These are phyloP conservation scores for Danionella dracula DNA, from an alignment of 2,797 vertebrate genomes.

Conservation along the genomic window DNA sequence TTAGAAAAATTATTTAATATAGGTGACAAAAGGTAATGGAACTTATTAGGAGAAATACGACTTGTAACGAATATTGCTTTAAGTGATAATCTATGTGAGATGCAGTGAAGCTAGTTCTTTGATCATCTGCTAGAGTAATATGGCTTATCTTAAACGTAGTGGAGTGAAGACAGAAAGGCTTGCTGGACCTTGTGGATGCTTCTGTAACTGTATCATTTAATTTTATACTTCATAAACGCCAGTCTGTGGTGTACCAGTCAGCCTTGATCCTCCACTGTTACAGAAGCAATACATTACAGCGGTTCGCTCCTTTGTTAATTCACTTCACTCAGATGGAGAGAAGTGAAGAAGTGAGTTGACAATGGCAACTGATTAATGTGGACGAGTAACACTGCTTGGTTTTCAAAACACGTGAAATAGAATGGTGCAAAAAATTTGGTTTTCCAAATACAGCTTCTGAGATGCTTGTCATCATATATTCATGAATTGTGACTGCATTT, in stretches of 20 bases:
- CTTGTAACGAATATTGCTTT: not conserved
- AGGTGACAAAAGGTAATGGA: no score
- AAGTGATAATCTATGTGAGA: not conserved
- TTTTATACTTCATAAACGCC: slow-evolving; percentile 75
- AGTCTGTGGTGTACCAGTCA: slow-evolving; percentile 65
- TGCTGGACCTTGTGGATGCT: slow-evolving; percentile 56
- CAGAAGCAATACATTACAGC: slow-evolving; percentile 65
- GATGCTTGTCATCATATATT: slow-evolving; percentile 22
- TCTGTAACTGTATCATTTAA: slow-evolving; percentile 66
- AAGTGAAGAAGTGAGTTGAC: slow-evolving; percentile 35
- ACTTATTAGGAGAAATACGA: not conserved
- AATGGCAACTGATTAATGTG: slow-evolving; percentile 61
- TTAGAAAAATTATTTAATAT: not conserved
- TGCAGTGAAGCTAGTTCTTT: not conserved
- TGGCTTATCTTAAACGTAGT: slow-evolving; percentile 46
- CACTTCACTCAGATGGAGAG: slow-evolving; percentile 54
- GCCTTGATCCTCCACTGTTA: slow-evolving; percentile 56
- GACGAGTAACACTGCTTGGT: slow-evolving; percentile 50
- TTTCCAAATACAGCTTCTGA: slow-evolving; percentile 29
- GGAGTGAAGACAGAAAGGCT: slow-evolving; percentile 52
- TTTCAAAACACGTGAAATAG: slow-evolving; percentile 49
- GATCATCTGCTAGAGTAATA: slow-evolving; percentile 35
- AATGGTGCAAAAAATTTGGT: slow-evolving; percentile 37
- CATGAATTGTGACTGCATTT: slow-evolving; percentile 42
- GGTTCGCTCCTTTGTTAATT: slow-evolving; percentile 58